Evolutionary conservation across 1,140 invertebrate species (phyloP), one percentile per base, ranked within the genome.

Genomic region (Drosophila tropicalis): DNA sequence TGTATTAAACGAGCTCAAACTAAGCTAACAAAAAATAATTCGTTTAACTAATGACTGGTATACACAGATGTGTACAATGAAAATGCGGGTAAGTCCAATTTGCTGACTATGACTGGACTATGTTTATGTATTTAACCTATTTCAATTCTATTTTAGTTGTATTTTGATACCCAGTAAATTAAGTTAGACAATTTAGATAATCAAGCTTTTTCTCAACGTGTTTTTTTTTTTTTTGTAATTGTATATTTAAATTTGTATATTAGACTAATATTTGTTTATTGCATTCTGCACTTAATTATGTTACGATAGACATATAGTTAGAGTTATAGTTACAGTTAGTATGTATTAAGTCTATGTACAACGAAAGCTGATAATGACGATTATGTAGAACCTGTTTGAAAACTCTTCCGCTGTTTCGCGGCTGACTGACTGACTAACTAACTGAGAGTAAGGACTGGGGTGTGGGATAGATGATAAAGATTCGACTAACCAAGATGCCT

Each of bases 271-370:
- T 79, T 79, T 79, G 62, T 87, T 87, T 87, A 87, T 87, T 87
- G 62, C 79, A 36, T 60, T 76, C 34, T 78, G 64, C 77, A 78
- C 84, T 87, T 87, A 87, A 86, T 71, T 82, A 79, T 64, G 65
- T 70, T 86, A 75, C 64, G 74, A 78, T 77, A 86, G 72, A 73
- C 62, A 86, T 85, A 87, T 62, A 79, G 68, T 81, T 81, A 82
- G 51, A 84, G 72, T 81, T 81, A 82, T 44, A 84, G 72, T 79
- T 85, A 87, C 82, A 76, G 70, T 86, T 81, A 86, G 64, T 71
- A 64, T 79, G 79, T 79, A 71, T 86, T 86, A 86, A 79, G 80
- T 73, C 83, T 87, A 87, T 87, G 64, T 87, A 87, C 83, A 86
- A 87, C 72, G 74, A 71, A 77, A 80, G 82, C 83, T 86, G 82